Percentiles rank a stretch among this genome's conserved stretches.
Conservation (phyloP, 2,888 invertebrate species). For the Hermaeophaga mercurialis region DNA sequence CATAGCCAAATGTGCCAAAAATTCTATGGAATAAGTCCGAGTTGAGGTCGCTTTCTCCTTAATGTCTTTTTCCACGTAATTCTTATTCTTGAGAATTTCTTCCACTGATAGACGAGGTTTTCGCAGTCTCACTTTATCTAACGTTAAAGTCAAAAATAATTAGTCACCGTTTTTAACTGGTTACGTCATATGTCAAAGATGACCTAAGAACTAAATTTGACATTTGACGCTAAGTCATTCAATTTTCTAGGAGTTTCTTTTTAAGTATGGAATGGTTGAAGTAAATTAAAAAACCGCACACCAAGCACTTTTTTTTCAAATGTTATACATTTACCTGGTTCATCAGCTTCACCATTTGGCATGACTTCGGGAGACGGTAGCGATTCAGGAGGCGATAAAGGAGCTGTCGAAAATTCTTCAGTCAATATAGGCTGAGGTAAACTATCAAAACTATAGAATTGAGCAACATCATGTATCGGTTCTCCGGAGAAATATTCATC, state of each 20-base stretch:
- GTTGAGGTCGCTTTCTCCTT: slow-evolving; percentile 30
- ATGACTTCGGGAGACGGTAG: slow-evolving; percentile 48
- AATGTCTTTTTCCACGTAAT: slow-evolving; percentile 31
- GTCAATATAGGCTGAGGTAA: slow-evolving; percentile 52
- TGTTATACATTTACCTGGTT: too few relatives aligned
- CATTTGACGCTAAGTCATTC: too few relatives aligned
- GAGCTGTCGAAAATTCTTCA: slow-evolving; percentile 44
- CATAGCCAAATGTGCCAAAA: slow-evolving; percentile 61
- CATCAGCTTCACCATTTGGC: slow-evolving; percentile 38
- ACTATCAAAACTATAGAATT: slow-evolving; percentile 57
- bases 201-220: too few relatives aligned
- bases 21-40: slow-evolving; percentile 55
- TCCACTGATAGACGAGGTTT: slow-evolving; percentile 52
- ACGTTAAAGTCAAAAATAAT: slow-evolving; percentile 23
- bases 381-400: slow-evolving; percentile 52
- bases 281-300: slow-evolving; percentile 1
- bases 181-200: too few relatives aligned
- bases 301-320: slow-evolving; percentile 3
- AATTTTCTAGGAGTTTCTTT: slow-evolving; percentile 20
- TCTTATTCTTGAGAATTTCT: slow-evolving; percentile 51
- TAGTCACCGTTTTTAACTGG: too few relatives aligned
- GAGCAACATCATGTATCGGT: slow-evolving; percentile 54
- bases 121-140: slow-evolving; percentile 46
- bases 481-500: slow-evolving; percentile 78
- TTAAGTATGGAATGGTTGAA: slow-evolving; percentile 20